A percentile compares a stretch with the other conserved stretches of the same genome.
Evolutionary conservation across 2,888 invertebrate genomes (phyloP).

Genomic region (Onthophagus sagittarius): DNA sequence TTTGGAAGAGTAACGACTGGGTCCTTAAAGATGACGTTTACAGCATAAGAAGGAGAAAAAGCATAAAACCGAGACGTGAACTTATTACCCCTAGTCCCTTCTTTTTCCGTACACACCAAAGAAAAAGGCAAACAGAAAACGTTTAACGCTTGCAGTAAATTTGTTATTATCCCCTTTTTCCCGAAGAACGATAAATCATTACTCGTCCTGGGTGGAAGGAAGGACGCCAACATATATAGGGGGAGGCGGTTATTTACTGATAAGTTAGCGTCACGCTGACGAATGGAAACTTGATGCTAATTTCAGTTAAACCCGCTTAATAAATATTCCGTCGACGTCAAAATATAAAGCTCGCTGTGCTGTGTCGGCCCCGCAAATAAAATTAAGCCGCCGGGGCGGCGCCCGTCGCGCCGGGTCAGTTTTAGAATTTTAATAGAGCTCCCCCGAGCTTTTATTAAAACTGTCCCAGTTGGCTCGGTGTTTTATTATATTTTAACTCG

Average conservation of each 20-base stretch:
- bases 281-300: constrained; percentile 49
- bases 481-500: constrained; percentile 12
- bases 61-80: constrained; percentile 6
- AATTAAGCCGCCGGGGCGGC: constrained; percentile 5
- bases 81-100: background rate
- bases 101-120: background rate
- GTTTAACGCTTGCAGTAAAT: constrained; percentile 30
- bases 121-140: constrained; percentile 13
- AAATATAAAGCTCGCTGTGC: constrained; percentile 21
- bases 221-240: constrained; percentile 32
- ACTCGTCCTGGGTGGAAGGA: constrained; percentile 15
- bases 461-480: constrained; percentile 9
- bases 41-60: constrained; percentile 2
- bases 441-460: background rate
- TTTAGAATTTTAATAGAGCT: constrained; percentile 13
- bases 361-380: constrained; percentile 4
- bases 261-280: constrained; percentile 49
- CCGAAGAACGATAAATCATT: constrained; percentile 39
- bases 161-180: constrained; percentile 38
- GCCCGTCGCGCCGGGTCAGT: constrained; percentile 9
- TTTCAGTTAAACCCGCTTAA: constrained; percentile 46
- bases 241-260: constrained; percentile 48
- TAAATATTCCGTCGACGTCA: constrained; percentile 37
- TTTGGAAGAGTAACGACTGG: constrained; percentile 6
- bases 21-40: constrained; percentile 10